Percentiles rank a stretch among this genome's conserved stretches.
These are phyloP conservation scores for Gephyroberyx darwinii DNA, from an alignment of 2,797 vertebrate genomes.

Conservation along the genomic window DNA sequence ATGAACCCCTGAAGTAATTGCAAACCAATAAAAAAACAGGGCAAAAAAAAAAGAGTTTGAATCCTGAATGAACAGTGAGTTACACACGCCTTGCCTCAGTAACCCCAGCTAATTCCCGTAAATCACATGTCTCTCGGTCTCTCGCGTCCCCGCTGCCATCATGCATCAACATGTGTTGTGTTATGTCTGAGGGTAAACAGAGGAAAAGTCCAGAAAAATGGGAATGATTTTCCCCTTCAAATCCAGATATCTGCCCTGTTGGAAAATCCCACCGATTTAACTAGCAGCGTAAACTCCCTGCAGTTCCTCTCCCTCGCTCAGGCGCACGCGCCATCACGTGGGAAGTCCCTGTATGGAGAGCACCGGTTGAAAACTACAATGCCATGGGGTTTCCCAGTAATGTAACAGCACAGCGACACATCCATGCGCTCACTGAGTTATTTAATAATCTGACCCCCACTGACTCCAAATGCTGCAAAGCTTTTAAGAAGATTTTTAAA, in stretches of 20 bases:
- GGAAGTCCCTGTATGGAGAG: slow-evolving; percentile 54
- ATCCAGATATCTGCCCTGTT: slow-evolving; percentile 10
- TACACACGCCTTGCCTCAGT: background rate
- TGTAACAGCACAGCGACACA: fast-evolving
- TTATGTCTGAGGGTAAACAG: too few relatives aligned
- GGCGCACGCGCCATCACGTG: background rate
- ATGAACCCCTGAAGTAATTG: too few relatives aligned
- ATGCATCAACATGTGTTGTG: too few relatives aligned
- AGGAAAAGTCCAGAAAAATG: background rate
- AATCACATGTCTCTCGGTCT: background rate
- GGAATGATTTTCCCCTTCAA: slow-evolving; percentile 41
- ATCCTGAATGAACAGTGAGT: background rate
- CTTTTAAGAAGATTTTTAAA: background rate
- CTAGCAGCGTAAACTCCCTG: slow-evolving; percentile 66
- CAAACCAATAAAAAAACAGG: too few relatives aligned
- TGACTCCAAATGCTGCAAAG: too few relatives aligned
- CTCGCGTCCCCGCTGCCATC: background rate
- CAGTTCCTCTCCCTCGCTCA: slow-evolving; percentile 26
- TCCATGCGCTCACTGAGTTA: background rate
- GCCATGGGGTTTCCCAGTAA: slow-evolving; percentile 43
- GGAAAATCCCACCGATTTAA: slow-evolving; percentile 69
- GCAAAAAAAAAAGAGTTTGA: too few relatives aligned
- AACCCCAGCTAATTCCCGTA: slow-evolving; percentile 7
- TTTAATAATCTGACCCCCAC: background rate
- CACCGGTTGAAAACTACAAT: background rate